Percentiles rank a stretch among this genome's conserved stretches.
Evolutionary conservation across 2,797 vertebrate species (phyloP).

Genomic region (Sebastolobus altivelis): DNA sequence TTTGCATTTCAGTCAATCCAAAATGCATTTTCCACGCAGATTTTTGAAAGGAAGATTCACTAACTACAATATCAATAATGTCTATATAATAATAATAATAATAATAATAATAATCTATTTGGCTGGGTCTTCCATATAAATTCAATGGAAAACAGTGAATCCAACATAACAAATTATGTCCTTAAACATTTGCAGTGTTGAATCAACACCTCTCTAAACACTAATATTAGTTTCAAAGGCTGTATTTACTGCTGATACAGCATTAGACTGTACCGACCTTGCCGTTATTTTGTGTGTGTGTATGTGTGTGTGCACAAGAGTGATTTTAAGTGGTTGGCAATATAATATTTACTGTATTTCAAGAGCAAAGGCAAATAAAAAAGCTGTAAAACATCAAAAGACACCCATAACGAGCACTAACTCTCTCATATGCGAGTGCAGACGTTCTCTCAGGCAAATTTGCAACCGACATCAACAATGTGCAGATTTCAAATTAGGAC

Average conservation of each 20-base stretch:
- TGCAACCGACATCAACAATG: constrained; percentile 56
- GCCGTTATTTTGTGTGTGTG: neutral
- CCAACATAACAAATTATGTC: neutral
- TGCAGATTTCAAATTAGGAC: constrained; percentile 65
- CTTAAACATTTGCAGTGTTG: constrained; percentile 17
- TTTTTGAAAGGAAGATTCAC: constrained; percentile 5
- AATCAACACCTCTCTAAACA: constrained; percentile 4
- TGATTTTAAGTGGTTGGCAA: neutral
- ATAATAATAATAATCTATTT: neutral
- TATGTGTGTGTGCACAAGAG: neutral
- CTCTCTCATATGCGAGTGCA: neutral
- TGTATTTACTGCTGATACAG: constrained; percentile 6
- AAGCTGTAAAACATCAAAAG: constrained; percentile 27
- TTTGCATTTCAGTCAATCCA: constrained; percentile 1
- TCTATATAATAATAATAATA: neutral
- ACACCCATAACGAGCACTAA: neutral
- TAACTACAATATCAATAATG: neutral
- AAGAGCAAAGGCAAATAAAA: constrained; percentile 6
- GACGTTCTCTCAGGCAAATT: constrained; percentile 41
- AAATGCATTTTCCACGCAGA: constrained; percentile 32
- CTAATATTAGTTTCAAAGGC: constrained; percentile 3
- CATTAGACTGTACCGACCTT: neutral
- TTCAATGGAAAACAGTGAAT: neutral
- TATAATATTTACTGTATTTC: constrained; percentile 2
- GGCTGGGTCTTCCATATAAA: neutral